Base-by-base conservation (phyloP, 2,888 invertebrate species). In the Bombyx huttoni region DNA sequence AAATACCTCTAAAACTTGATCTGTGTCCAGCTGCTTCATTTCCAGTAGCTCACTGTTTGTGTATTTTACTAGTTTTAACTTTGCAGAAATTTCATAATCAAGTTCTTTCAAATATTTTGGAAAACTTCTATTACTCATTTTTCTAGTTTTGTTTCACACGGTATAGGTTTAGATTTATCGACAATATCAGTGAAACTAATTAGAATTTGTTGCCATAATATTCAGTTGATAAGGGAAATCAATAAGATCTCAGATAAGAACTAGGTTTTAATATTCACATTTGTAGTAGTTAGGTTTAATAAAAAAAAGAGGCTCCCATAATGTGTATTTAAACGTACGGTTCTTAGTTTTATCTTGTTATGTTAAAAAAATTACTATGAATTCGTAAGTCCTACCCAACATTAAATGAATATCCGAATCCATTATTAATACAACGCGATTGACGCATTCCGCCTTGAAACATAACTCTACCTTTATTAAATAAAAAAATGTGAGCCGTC, bases 61-160 rank as follows among this genome's bases (percentile, higher is more conserved):
- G 51, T 66, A 70, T 58, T 73, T 73, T 3, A 85, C 48, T 7
- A 53, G 34, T 56, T 75, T 73, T 12, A 87, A 55, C 56, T 79
- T 78, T 10, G 60, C 52, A 13, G 57, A 47, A 3, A 84, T 54
- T 49, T 59, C 61, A 14, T 51, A 61, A 65, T 80, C 70, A 49
- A 89, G 80, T 48, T 74, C 67, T 63, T 71, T 75, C 45, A 88
- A 52, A 53, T 77, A 68, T 65, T 81, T 86, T n/a, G 85, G 82
- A 12, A 56, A 53, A 55, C 56, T 68, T 40, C 56, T 60, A 54
- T 60, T 54, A 9, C 56, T 57, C 61, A 60, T 56, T 7, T 8
- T 53, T 49, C 9, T 13, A 12, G 3, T 40, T 40, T 40, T 3
- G 8, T 40, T 12, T 40, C 7, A 40, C 8, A 7, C 12, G 0